Base-by-base conservation (phyloP, 2,113 vertebrate genomes). In the Rhizomys pruinosus region DNA sequence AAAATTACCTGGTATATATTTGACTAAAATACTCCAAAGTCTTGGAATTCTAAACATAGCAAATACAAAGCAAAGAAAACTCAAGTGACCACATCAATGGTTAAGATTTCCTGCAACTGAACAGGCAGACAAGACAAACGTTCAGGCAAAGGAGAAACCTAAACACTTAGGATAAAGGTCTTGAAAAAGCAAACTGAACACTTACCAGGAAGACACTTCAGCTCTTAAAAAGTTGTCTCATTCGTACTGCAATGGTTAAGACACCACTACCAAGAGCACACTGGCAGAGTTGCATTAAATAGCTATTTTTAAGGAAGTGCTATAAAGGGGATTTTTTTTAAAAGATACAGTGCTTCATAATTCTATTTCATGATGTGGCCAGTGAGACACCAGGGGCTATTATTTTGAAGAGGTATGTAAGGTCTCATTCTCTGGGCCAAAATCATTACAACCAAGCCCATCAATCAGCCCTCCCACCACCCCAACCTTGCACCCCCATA, bases 271-370 rank as follows among this genome's bases (percentile, higher is more conserved):
- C 92, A 86, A 97, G 95, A 95, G 76, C 85, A 93, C n/a, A 63
- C 96, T 97, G 95, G 95, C 96, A 96, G 92, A 96, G 92, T 79
- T 94, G 97, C 95, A 96, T 98, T 98, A 98, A 98, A 97, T 98
- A 98, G 97, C 92, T 97, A 93, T 74, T 97, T 98, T 98, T 98
- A 96, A 97, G 98, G 98, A 98, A 98, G 98, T 98, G 74, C 95
- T 92, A 91, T 76, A 96, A 73, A 93, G 98, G 98, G 98, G 98
- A 98, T 96, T 98, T 98, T 98, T 98, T 97, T 98, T 96, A 96
- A 97, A 98, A 98, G 97, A 96, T 97, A 97, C 96, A 97, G 81
- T 93, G 95, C 84, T 92, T 94, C 78, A 72, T 74, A 89, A 95
- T 84, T 86, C 94, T 87, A 16, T 94, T 77, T 92, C 87, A 85